These are phyloP conservation scores for Sturmia bella DNA, from an alignment of 2,888 invertebrate species.

Conservation along the genomic window DNA sequence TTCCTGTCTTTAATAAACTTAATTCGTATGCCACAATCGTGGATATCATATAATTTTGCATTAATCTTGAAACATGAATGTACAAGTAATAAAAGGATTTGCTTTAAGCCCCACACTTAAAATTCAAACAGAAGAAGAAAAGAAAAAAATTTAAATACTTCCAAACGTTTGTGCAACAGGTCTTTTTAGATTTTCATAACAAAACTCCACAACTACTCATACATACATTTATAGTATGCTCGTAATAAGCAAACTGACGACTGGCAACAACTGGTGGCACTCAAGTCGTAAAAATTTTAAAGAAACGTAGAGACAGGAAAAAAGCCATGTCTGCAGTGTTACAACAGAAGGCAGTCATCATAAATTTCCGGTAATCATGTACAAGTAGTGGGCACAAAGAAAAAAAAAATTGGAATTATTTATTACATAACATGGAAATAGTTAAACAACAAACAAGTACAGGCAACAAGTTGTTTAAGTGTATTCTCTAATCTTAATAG, in stretches of 20 bases:
- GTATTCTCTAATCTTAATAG: not conserved
- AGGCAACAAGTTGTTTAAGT: constrained; percentile 37
- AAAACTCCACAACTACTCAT: constrained; percentile 12
- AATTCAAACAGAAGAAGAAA: constrained; percentile 22
- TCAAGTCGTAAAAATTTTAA: not conserved
- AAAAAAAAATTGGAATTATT: constrained; percentile 18
- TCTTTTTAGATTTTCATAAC: constrained; percentile 39
- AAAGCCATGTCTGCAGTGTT: constrained; percentile 41
- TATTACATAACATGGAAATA: constrained; percentile 52
- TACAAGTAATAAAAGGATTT: constrained; percentile 59
- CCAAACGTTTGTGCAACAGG: constrained; percentile 56
- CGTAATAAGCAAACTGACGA: constrained; percentile 49
- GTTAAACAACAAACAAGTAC: constrained; percentile 18
- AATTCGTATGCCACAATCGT: constrained; percentile 50
- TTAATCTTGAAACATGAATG: constrained; percentile 62
- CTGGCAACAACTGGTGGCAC: constrained; percentile 46
- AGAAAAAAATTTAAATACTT: constrained; percentile 9
- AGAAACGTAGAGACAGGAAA: constrained; percentile 7
- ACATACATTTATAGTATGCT: constrained; percentile 1
- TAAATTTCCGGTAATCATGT: constrained; percentile 70
- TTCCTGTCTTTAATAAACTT: constrained; percentile 13
- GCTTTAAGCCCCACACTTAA: constrained; percentile 59
- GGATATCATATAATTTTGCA: constrained; percentile 59
- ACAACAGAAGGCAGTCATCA: constrained; percentile 63
- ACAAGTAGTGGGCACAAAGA: constrained; percentile 8